These are phyloP conservation scores for Mythimna lalbum DNA, from an alignment of 2,888 invertebrate genomes.

Conservation along the genomic window DNA sequence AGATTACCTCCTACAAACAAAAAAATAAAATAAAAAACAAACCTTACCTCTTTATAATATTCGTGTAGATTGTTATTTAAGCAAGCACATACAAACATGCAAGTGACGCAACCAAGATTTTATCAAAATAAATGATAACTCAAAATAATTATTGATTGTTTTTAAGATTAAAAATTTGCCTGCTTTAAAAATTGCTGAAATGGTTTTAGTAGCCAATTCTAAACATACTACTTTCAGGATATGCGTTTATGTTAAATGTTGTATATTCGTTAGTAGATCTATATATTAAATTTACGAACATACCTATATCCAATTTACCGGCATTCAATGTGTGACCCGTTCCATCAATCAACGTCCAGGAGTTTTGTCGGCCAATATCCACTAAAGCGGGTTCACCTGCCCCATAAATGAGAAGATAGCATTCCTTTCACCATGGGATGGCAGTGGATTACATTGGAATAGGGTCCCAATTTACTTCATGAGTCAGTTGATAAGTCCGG, in stretches of 20 bases:
- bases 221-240: too few relatives aligned
- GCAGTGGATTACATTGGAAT: constrained; percentile 47
- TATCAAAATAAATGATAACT: too few relatives aligned
- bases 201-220: too few relatives aligned
- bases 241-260: neutral
- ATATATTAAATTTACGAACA: neutral
- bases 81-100: too few relatives aligned
- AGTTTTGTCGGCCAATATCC: constrained; percentile 80
- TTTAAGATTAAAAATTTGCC: too few relatives aligned
- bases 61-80: too few relatives aligned
- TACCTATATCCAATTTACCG: constrained; percentile 57
- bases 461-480: constrained; percentile 14
- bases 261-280: neutral
- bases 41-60: too few relatives aligned
- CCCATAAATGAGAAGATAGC: constrained; percentile 71
- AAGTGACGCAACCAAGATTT: too few relatives aligned
- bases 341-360: constrained; percentile 80
- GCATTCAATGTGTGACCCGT: constrained; percentile 70
- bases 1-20: too few relatives aligned
- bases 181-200: too few relatives aligned
- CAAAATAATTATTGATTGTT: too few relatives aligned
- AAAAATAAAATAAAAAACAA: too few relatives aligned
- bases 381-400: constrained; percentile 77
- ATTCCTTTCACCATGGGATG: constrained; percentile 61
- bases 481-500: constrained; percentile 8